Evolutionary conservation across 2,888 invertebrate species (phyloP), one percentile per base, ranked within the genome.

Genomic region (Amphipoea lucens): DNA sequence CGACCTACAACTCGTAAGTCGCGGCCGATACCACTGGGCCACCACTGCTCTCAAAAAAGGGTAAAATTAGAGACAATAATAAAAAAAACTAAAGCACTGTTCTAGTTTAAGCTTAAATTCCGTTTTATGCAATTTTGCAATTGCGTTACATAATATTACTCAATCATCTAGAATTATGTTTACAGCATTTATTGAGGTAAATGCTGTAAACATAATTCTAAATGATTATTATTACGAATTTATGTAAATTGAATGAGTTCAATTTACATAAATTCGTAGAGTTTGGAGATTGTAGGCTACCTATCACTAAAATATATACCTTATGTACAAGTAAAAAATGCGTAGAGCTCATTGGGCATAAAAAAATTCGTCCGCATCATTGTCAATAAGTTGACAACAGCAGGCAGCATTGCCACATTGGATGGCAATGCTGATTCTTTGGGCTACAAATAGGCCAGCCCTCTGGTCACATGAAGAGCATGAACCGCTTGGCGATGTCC

Each of bases 261-360:
- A 11, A 63, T 69, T 80, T 54, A 42, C 36, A 79, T 79, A 60
- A 42, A 29, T 45, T 62, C 17, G 23, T 78, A 36, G 29, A 78
- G 29, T 51, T 79, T 29, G 17, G 12, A 45, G 51, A 51, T 51
- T 51, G 2, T 76, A 54, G 6, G 23, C 7, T 40, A 17, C 48
- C 36, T 29, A 74, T 51, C 51, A 51, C 51, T 51, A 6, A 17
- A 51, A 17, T 69, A 69, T 7, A 20, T 54, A 62, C n/a, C 12
- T 72, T 5, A 42, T 29, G n/a, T 51, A n/a, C 51, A 51, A 51
- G 7, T 54, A 20, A 20, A 51, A 48, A 54, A 54, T 20, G 54
- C 20, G n/a, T 11, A n/a, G n/a, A 60, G n/a, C 54, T 57, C 57
- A n/a, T 1, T 57, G 23, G 23, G 11, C 54, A 54, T 54, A 3